A percentile compares a stretch with the other conserved stretches of the same genome.
Evolutionary conservation across 2,113 vertebrate genomes (phyloP).

Genomic region (Odontesthes bonariensis): DNA sequence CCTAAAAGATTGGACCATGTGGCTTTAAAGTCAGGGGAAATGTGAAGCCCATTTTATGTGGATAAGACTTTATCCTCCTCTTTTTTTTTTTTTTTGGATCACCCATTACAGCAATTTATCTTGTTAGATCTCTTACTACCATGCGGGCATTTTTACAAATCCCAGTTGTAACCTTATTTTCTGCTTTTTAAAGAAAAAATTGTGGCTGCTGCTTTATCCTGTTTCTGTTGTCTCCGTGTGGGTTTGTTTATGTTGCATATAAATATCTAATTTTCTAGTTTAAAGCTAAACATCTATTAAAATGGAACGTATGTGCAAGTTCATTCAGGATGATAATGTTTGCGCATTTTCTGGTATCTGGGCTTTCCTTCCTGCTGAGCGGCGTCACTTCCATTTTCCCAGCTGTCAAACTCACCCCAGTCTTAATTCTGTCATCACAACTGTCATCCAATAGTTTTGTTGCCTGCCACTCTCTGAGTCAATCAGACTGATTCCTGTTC

Average conservation of each 20-base stretch:
- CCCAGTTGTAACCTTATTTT: slow-evolving; percentile 24
- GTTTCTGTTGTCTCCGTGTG: not conserved
- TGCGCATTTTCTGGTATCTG: too few relatives aligned
- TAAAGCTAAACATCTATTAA: not conserved
- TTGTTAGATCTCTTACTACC: slow-evolving; percentile 40
- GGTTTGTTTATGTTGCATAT: not conserved
- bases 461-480: too few relatives aligned
- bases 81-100: slow-evolving; percentile 23
- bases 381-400: too few relatives aligned
- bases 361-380: too few relatives aligned
- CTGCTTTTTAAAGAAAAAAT: slow-evolving; percentile 8
- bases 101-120: slow-evolving; percentile 63
- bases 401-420: too few relatives aligned
- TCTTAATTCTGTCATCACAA: too few relatives aligned
- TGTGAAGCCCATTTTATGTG: slow-evolving; percentile 39
- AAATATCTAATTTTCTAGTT: not conserved
- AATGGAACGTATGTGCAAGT: not conserved
- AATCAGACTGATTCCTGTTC: too few relatives aligned
- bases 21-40: slow-evolving; percentile 56
- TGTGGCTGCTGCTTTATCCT: slow-evolving; percentile 5
- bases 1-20: slow-evolving; percentile 42
- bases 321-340: too few relatives aligned
- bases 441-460: too few relatives aligned
- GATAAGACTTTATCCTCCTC: slow-evolving; percentile 19
- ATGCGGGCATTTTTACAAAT: slow-evolving; percentile 32